A percentile compares a stretch with the other conserved stretches of the same genome.
Conservation (phyloP, 2,797 vertebrate genomes). For the Dicrostonyx torquatus region DNA sequence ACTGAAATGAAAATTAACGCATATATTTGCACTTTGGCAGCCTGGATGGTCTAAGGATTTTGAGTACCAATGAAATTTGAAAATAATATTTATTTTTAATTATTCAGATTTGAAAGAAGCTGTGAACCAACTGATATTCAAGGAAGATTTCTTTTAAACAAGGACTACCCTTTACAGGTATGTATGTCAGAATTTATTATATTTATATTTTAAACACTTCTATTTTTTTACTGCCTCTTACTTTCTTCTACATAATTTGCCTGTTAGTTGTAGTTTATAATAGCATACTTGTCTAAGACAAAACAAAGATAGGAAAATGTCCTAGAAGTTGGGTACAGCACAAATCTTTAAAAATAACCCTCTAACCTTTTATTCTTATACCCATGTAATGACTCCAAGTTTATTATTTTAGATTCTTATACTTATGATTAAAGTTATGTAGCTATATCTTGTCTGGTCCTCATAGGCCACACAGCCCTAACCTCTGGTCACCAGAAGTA, state of each 20-base stretch:
- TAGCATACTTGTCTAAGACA: constrained; percentile 59
- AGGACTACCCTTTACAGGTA: constrained; percentile 31
- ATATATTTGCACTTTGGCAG: not conserved
- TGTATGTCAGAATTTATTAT: constrained; percentile 37
- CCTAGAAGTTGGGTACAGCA: constrained; percentile 56
- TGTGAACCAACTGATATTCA: constrained; percentile 29
- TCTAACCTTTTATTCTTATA: constrained; percentile 16
- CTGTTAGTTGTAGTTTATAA: constrained; percentile 46
- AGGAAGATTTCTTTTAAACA: constrained; percentile 48
- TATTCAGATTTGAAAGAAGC: constrained; percentile 70
- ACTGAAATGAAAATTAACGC: constrained; percentile 41
- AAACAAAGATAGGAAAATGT: constrained; percentile 59
- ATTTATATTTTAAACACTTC: constrained; percentile 56
- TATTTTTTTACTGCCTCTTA: constrained; percentile 69
- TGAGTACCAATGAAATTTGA: constrained; percentile 32
- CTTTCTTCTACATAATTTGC: constrained; percentile 43
- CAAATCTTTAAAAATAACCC: constrained; percentile 46
- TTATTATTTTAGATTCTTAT: constrained; percentile 24
- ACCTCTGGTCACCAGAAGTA: not conserved
- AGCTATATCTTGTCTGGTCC: not conserved
- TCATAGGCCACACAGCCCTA: not conserved
- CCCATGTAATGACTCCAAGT: not conserved
- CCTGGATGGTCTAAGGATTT: not conserved
- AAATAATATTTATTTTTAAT: constrained; percentile 64
- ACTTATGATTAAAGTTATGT: constrained; percentile 37